A percentile compares a stretch with the other conserved stretches of the same genome.
Evolutionary conservation across 2,797 vertebrate genomes (phyloP).

Genomic region (Propithecus deckenii): DNA sequence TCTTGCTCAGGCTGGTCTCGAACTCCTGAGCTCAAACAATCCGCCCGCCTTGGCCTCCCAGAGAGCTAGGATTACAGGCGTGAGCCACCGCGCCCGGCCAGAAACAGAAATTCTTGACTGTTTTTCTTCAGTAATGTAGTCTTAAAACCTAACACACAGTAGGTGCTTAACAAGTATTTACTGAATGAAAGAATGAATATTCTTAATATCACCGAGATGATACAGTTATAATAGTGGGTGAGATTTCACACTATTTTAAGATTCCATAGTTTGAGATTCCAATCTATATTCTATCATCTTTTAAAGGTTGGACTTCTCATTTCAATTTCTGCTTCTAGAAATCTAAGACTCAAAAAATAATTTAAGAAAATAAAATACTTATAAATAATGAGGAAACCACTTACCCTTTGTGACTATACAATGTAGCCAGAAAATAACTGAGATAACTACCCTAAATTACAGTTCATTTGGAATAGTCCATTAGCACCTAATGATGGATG

Average conservation of each 20-base stretch:
- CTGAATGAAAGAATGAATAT: not conserved
- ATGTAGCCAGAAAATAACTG: not conserved
- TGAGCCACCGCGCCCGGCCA: too few species aligned
- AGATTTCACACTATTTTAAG: not conserved
- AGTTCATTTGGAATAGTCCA: not conserved
- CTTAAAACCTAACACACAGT: not conserved
- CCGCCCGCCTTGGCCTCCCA: too few species aligned
- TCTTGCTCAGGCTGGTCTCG: too few species aligned
- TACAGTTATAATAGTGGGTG: not conserved
- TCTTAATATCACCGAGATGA: not conserved
- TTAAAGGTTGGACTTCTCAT: not conserved
- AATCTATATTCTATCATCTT: not conserved
- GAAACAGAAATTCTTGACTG: not conserved
- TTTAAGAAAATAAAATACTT: conserved; percentile 34
- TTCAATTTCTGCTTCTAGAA: not conserved
- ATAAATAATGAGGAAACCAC: not conserved
- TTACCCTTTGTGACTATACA: conserved; percentile 4
- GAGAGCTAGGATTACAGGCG: too few species aligned
- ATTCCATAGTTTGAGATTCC: not conserved
- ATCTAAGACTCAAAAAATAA: not conserved
- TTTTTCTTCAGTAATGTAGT: not conserved
- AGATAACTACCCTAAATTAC: not conserved
- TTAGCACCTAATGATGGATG: not conserved
- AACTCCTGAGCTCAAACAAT: too few species aligned
- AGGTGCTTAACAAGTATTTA: not conserved